These are phyloP conservation scores for Xiphophorus couchianus DNA, from an alignment of 2,113 vertebrate genomes.

Conservation along the genomic window DNA sequence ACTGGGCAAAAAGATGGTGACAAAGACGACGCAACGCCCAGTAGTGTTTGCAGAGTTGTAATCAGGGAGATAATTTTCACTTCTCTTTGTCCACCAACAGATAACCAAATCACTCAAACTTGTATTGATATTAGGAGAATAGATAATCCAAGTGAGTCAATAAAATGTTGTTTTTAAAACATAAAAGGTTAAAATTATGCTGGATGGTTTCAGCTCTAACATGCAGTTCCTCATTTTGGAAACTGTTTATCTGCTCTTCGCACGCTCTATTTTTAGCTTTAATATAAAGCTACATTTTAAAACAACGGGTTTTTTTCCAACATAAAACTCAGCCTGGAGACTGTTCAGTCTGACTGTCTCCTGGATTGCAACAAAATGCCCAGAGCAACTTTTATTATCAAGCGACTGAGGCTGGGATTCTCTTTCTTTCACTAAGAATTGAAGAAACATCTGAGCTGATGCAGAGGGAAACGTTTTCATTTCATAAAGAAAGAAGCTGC, in stretches of 20 bases:
- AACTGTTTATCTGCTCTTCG: background rate
- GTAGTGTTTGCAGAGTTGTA: background rate
- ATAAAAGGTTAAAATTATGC: background rate
- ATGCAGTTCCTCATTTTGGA: background rate
- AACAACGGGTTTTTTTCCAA: too few relatives aligned
- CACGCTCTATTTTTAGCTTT: background rate
- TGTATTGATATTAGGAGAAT: background rate
- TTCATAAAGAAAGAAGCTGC: too few relatives aligned
- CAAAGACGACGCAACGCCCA: background rate
- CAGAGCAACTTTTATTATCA: too few relatives aligned
- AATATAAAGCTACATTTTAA: too few relatives aligned
- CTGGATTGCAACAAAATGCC: too few relatives aligned
- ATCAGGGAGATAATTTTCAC: background rate
- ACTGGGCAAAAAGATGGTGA: background rate
- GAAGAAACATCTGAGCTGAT: too few relatives aligned
- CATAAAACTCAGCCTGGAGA: too few relatives aligned
- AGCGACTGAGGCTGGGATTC: too few relatives aligned
- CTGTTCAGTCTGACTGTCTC: too few relatives aligned
- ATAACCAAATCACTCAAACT: background rate
- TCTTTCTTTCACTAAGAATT: too few relatives aligned
- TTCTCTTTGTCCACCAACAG: background rate
- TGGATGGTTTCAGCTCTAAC: background rate
- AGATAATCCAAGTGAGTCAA: background rate
- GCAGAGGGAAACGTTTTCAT: too few relatives aligned
- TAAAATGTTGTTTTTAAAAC: background rate